phyloP scores from a whole-genome alignment of 2,888 invertebrate genomes.

The Selenia dentaria region DNA sequence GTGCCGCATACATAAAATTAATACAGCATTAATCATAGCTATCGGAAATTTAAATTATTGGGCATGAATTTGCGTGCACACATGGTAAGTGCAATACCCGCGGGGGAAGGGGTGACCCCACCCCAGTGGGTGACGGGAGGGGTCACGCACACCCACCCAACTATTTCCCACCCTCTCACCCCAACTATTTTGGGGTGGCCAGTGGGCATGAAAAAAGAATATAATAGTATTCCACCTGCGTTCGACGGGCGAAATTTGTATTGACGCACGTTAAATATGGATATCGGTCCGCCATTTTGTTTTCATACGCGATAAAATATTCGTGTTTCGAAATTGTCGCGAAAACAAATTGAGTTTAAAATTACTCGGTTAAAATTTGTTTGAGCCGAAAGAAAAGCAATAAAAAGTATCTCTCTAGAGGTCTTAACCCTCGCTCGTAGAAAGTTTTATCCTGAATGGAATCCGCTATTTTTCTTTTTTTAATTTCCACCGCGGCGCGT shows the following conservation, averaged over 20 bases:
- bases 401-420: conserved; percentile 38
- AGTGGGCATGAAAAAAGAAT: conserved; percentile 74
- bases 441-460: conserved; percentile 36
- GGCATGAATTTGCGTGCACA: conserved; percentile 80
- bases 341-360: conserved; percentile 20
- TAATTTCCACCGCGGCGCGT: conserved; percentile 77
- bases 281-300: conserved; percentile 74
- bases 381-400: conserved; percentile 34
- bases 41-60: conserved; percentile 83
- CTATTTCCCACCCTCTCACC: conserved; percentile 60
- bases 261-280: conserved; percentile 72
- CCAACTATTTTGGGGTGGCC: conserved; percentile 79
- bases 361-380: conserved; percentile 10
- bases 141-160: conserved; percentile 70
- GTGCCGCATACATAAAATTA: conserved; percentile 42
- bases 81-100: conserved; percentile 66
- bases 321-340: conserved; percentile 34
- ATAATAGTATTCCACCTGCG: conserved; percentile 81
- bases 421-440: conserved; percentile 32
- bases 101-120: conserved; percentile 29
- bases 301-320: conserved; percentile 45
- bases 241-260: conserved; percentile 66
- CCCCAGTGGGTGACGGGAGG: conserved; percentile 46
- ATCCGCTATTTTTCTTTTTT: conserved; percentile 59
- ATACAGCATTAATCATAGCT: conserved; percentile 73